Base-by-base conservation (phyloP, 1,140 invertebrate species). In the Chironomus striatipennis region DNA sequence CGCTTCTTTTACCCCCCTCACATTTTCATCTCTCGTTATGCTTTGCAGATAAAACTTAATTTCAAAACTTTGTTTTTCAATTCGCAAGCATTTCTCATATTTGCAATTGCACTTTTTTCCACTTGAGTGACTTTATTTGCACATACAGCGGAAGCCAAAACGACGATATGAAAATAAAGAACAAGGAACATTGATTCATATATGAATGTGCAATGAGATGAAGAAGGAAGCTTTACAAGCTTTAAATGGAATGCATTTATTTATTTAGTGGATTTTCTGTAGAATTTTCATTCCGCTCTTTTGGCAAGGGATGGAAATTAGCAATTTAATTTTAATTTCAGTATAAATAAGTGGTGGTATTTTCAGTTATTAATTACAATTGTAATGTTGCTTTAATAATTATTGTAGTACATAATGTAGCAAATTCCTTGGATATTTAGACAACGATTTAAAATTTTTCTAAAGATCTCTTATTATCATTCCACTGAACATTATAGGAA, bases 91-190 rank as follows among this genome's bases (percentile, higher is more conserved):
- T 57, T 57, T 10, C 47, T 57, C 47, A 57, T 57, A 57, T 57
- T 57, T 57, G 12, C 47, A 57, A 57, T 57, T 57, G 47, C 47
- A 15, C 47, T 57, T 57, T 57, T 57, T 15, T 57, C 47, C 12
- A 57, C 47, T 57, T 57, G 47, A 57, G 47, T 57, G 47, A 57
- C 47, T 15, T 57, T 57, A 47, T 47, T 57, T 57, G 47, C 47
- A 57, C n/a, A 57, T 15, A 57, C 12, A 57, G 12, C 12, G 12
- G 12, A 57, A 57, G 47, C 12, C 12, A 57, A 57, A 15, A 57
- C 9, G 47, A 57, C 47, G 9, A 12, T 15, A n/a, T n/a, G 47
- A 57, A n/a, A 57, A 57, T 12, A n/a, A 57, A 15, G 47, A 57
- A 15, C 4, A 57, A 57, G 47, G 12, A 57, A 15, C 47, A 57